Percentiles rank a stretch among this genome's conserved stretches.
Conservation (phyloP, 2,797 vertebrate species). For the Fringilla coelebs region DNA sequence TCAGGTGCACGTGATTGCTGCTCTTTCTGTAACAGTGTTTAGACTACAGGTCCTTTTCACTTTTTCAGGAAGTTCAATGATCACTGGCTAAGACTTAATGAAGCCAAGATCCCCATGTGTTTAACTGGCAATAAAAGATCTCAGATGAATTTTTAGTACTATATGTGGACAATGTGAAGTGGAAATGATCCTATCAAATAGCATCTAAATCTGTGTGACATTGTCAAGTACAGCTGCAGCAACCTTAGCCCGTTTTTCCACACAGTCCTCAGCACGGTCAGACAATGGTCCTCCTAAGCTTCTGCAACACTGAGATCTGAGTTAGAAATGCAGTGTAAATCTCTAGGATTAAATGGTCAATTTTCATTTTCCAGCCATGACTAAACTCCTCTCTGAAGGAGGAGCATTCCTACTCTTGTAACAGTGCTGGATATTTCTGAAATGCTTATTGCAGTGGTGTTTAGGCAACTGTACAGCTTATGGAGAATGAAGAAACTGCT, state of each 20-base stretch:
- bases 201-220: neutral
- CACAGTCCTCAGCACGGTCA: neutral
- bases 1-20: neutral
- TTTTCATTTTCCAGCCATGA: conserved; percentile 61
- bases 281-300: conserved; percentile 48
- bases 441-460: neutral
- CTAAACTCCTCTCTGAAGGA: conserved; percentile 37
- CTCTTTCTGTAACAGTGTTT: neutral
- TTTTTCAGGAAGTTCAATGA: neutral
- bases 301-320: conserved; percentile 1
- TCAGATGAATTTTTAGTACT: neutral
- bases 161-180: neutral
- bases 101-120: neutral
- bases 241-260: conserved; percentile 8
- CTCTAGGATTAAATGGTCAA: conserved; percentile 60
- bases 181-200: neutral
- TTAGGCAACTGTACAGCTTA: neutral
- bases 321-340: conserved; percentile 60
- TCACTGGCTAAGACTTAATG: neutral
- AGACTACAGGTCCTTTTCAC: neutral
- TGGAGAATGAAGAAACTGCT: neutral
- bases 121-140: neutral
- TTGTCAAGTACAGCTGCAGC: conserved; percentile 35
- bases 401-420: neutral
- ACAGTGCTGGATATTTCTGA: neutral